Conservation (phyloP, 2,797 vertebrate species). For the Syngnathus rostellatus region DNA sequence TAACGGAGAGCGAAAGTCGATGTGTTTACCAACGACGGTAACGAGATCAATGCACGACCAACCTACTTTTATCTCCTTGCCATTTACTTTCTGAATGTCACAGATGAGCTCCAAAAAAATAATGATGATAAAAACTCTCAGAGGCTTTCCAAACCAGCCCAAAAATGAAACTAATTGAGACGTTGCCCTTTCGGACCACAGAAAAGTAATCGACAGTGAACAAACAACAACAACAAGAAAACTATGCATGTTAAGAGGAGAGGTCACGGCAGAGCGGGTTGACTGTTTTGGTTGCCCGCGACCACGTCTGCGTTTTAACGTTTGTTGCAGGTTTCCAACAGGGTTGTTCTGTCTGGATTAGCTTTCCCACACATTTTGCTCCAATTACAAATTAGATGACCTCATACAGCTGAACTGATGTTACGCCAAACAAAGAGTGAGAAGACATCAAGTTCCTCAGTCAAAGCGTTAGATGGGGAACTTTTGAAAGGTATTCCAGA, state of each 20-base stretch:
- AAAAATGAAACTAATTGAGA: not conserved
- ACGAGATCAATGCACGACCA: not conserved
- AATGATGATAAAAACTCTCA: not conserved
- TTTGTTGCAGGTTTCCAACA: conserved; percentile 20
- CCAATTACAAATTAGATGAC: not conserved
- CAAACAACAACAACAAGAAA: not conserved
- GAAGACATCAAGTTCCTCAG: not conserved
- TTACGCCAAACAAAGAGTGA: not conserved
- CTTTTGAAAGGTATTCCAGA: not conserved
- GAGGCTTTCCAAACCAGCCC: not conserved
- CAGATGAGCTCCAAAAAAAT: not conserved
- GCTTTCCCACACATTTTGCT: not conserved
- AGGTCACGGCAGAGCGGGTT: not conserved
- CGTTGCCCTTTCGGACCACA: not conserved
- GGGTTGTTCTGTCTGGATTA: too few species aligned
- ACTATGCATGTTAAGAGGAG: not conserved
- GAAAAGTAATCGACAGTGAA: not conserved
- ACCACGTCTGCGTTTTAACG: conserved; percentile 8
- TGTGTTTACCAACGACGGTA: not conserved
- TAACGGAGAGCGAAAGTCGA: not conserved
- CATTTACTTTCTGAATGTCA: conserved; percentile 7
- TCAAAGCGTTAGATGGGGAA: not conserved
- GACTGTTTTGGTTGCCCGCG: not conserved
- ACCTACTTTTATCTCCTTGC: not conserved
- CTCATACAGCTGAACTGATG: not conserved